Base-by-base conservation (phyloP, 1,140 invertebrate species). In the Drosophila albomicans region DNA sequence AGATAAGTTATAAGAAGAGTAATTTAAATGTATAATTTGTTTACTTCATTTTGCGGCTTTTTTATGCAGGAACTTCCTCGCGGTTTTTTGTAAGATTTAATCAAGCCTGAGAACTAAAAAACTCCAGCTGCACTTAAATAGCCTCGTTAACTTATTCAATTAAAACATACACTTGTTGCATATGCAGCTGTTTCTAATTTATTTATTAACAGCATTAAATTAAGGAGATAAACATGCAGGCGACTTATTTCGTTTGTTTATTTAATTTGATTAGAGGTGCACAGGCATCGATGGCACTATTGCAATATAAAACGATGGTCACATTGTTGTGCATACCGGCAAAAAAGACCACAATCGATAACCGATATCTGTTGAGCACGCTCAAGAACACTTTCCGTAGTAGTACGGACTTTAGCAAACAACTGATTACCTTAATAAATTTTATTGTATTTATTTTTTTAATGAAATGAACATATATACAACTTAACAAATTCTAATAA, bases 21-120 rank as follows among this genome's bases (percentile, higher is more conserved):
- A 16, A 8, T 8, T 38, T 45, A 48, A 1, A 20, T 11, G 11
- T 13, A 20, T 28, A 46, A 38, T 4, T 43, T 10, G 35, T 28
- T 10, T 20, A 82, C 81, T 82, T 82, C 81, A 82, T 82, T 49
- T 69, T 66, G 48, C 2, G 7, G 13, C 15, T n/a, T 35, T 32
- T 54, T 54, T 54, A 54, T 35, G 15, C 13, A 11, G 16, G 7
- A 38, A 38, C 16, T 54, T 54, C 28, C 5, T 11, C n/a, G 25
- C 35, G 35, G 35, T 38, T 10, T 38, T 7, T 10, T 38, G 35
- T 38, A 0, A 38, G 35, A 2, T 20, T 48, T 48, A 20, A 32
- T 7, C 30, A 30, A 54, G 32, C n/a, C 11, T 16, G 15, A 11
- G 51, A 20, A 2, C 13, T 7, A 32, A 8, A 7, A 10, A n/a